Evolutionary conservation across 2,888 invertebrate genomes (phyloP), one percentile per base, ranked within the genome.

Genomic region (Pseudanteris insignis): DNA sequence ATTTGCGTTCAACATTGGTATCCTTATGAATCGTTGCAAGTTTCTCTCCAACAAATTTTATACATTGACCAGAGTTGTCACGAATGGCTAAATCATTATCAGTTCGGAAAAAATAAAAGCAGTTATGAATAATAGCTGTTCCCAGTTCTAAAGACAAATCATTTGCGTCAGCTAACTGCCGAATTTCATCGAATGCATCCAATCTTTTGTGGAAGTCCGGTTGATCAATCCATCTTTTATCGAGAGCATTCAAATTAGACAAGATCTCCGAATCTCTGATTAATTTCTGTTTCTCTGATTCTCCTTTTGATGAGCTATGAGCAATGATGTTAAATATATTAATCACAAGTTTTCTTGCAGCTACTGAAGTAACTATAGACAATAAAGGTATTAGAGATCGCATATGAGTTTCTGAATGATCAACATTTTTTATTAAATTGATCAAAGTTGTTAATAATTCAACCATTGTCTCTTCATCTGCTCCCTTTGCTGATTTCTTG

Each of bases 161-260:
- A 6, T 76, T 76, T 1, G 83, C 81, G 8, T 84, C 79, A n/a
- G 82, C 66, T 47, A 86, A 73, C 32, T 82, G 74, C 58, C 86
- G 86, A 28, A 94, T 86, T 67, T 83, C 81, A 68, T 86, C 87
- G 68, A 93, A 92, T 0, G 91, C 91, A 44, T 89, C 87, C 12
- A 96, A 83, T 67, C 97, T 85, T 68, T 84, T 84, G 59, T 91
- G 88, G 70, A 91, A 95, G 81, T 97, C 94, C 0, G 96, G 95
- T 75, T 97, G 96, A 69, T 96, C 96, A n/a, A 96, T 85, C 88
- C 91, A 91, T 63, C 89, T 86, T 32, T 85, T 84, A 79, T 96
- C 91, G 84, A 88, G 95, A 0, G 96, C 89, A 80, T 97, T 97
- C 68, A 96, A 84, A 76, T 90, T 86, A 2, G 77, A 75, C 1